phyloP scores from a whole-genome alignment of 1,140 invertebrate genomes.

The Dinoponera quadriceps region DNA sequence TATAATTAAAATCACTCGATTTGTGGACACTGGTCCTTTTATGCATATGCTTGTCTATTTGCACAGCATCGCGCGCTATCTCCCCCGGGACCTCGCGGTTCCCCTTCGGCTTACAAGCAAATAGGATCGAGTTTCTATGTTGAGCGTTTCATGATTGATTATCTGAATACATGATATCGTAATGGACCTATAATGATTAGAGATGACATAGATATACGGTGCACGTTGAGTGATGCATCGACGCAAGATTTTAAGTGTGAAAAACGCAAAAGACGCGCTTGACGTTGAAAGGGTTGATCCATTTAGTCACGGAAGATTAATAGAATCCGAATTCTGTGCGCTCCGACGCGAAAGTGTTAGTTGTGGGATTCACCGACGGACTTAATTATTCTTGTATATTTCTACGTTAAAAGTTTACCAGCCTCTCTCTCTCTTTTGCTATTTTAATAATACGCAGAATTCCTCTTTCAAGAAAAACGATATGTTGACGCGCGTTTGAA shows the following conservation, averaged over 20 bases:
- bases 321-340: not conserved
- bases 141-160: slow-evolving; percentile 79
- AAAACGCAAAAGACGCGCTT: not conserved
- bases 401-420: not conserved
- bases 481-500: too few species aligned
- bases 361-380: not conserved
- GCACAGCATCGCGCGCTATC: slow-evolving; percentile 44
- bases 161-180: slow-evolving; percentile 75
- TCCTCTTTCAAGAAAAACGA: not conserved
- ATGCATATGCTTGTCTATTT: slow-evolving; percentile 72
- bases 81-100: slow-evolving; percentile 31
- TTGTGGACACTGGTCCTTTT: slow-evolving; percentile 32
- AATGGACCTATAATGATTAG: slow-evolving; percentile 72
- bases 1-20: slow-evolving; percentile 45
- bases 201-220: slow-evolving; percentile 12
- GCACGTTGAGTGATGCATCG: slow-evolving; percentile 46
- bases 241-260: slow-evolving; percentile 32
- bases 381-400: not conserved
- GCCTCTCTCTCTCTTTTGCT: not conserved
- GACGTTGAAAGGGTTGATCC: not conserved
- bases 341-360: not conserved
- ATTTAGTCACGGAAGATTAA: slow-evolving; percentile 7
- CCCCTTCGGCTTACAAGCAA: slow-evolving; percentile 69
- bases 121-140: slow-evolving; percentile 79
- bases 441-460: not conserved